Evolutionary conservation across 2,797 vertebrate species (phyloP).

Genomic region (Cyclura pinguis): DNA sequence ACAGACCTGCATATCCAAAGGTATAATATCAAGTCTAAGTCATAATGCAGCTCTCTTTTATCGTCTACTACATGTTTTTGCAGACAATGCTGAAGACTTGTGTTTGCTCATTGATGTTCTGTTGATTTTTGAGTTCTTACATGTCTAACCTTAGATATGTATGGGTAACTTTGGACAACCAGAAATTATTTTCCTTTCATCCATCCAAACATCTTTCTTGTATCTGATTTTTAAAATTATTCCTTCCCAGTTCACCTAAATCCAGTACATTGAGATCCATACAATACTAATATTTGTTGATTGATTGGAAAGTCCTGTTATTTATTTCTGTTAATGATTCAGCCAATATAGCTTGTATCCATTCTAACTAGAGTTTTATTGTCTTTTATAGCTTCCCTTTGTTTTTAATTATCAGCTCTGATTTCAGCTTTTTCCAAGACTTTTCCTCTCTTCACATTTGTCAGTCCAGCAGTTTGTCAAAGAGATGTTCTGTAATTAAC

Average conservation of each 20-base stretch:
- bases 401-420: background rate
- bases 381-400: background rate
- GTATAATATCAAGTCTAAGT: background rate
- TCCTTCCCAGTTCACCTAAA: background rate
- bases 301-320: background rate
- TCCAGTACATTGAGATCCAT: background rate
- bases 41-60: background rate
- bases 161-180: conserved; percentile 37
- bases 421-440: background rate
- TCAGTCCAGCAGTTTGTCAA: background rate
- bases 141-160: conserved; percentile 31
- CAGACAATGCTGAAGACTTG: conserved; percentile 7
- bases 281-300: background rate
- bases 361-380: conserved; percentile 7
- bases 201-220: conserved; percentile 38
- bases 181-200: conserved; percentile 44
- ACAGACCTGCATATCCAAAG: background rate
- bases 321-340: background rate
- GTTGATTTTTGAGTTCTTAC: conserved; percentile 44
- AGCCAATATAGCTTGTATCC: background rate
- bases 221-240: background rate
- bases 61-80: background rate
- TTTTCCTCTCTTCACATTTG: background rate
- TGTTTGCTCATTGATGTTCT: conserved; percentile 2
- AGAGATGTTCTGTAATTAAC: background rate